A percentile compares a stretch with the other conserved stretches of the same genome.
Evolutionary conservation across 2,888 invertebrate genomes (phyloP).

Genomic region (Phaedon cochleariae): DNA sequence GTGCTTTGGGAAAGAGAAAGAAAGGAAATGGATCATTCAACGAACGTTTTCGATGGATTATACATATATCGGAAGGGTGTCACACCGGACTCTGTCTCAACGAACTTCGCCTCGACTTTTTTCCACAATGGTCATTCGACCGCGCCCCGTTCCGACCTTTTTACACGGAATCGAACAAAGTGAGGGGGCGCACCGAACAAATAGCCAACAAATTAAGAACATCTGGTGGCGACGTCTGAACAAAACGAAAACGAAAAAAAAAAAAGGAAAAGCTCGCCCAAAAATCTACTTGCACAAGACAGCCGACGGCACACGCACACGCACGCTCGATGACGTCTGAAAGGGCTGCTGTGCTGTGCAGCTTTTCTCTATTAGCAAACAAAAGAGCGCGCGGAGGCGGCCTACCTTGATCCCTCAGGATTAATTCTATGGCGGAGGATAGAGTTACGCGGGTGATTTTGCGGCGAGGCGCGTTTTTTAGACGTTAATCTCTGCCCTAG

Average conservation of each 20-base stretch:
- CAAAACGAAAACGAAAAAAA: constrained; percentile 56
- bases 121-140: constrained; percentile 27
- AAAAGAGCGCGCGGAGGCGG: constrained; percentile 40
- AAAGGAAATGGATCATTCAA: too few species aligned
- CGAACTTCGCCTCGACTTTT: constrained; percentile 18
- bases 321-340: constrained; percentile 36
- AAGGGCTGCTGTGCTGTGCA: constrained; percentile 33
- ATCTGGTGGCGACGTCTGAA: constrained; percentile 66
- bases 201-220: constrained; percentile 61
- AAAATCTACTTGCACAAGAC: constrained; percentile 57
- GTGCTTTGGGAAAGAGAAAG: too few species aligned
- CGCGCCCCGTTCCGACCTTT: constrained; percentile 4
- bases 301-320: constrained; percentile 48
- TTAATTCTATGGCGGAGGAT: constrained; percentile 22
- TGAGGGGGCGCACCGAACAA: constrained; percentile 53
- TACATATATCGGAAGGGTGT: background rate
- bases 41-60: background rate
- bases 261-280: constrained; percentile 50
- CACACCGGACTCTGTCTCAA: constrained; percentile 6
- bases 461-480: background rate
- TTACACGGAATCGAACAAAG: constrained; percentile 21
- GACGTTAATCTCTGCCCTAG: background rate
- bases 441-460: constrained; percentile 10
- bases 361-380: constrained; percentile 34
- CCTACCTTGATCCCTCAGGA: constrained; percentile 19